phyloP scores from a whole-genome alignment of 1,140 invertebrate genomes.

The Leucophenga varia region DNA sequence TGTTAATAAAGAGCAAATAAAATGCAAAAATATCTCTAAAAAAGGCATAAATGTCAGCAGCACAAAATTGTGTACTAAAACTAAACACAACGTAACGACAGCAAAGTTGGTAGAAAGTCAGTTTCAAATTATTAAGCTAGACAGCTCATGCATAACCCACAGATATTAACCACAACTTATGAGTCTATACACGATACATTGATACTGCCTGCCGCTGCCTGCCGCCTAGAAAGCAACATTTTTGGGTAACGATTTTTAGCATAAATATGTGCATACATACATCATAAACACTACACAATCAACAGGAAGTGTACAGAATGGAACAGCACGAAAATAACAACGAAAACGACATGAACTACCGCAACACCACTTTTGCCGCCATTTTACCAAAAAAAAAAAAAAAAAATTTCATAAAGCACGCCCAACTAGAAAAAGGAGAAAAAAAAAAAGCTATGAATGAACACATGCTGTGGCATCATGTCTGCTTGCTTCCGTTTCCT shows the following conservation, averaged over 20 bases:
- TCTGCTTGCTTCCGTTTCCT: not conserved
- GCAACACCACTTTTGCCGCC: constrained; percentile 16
- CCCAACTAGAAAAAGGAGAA: not conserved
- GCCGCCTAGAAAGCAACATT: no score
- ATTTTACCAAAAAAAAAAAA: constrained; percentile 5
- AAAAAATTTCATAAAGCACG: constrained; percentile 13
- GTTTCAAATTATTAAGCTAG: no score
- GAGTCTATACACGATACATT: not conserved
- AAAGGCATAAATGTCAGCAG: no score
- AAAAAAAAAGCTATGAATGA: not conserved
- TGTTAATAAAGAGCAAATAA: no score
- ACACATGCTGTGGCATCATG: not conserved
- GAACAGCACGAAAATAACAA: constrained; percentile 9
- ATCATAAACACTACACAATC: constrained; percentile 31
- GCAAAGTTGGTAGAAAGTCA: no score
- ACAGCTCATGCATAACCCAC: no score
- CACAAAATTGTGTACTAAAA: no score
- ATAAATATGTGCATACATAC: no score
- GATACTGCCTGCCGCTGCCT: no score
- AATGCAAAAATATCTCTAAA: no score
- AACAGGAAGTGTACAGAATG: constrained; percentile 24
- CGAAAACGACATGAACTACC: not conserved
- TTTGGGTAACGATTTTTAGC: no score
- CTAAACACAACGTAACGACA: no score
- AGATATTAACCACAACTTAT: not conserved